phyloP scores from a whole-genome alignment of 2,888 invertebrate species.

The Hirtodrosophila cameraria region DNA sequence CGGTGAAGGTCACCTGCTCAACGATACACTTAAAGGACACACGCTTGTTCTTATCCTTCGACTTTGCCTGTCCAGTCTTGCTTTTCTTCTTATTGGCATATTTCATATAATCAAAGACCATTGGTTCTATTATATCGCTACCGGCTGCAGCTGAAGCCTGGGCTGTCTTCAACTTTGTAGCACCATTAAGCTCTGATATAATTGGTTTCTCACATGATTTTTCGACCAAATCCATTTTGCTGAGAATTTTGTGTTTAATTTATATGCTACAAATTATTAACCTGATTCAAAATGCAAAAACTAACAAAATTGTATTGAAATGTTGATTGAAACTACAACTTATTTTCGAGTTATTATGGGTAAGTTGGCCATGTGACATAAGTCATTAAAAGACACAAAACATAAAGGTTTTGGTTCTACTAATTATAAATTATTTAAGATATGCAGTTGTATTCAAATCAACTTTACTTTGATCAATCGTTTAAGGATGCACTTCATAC shows the following conservation, averaged over 20 bases:
- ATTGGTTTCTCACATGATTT: background rate
- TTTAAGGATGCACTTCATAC: too few relatives aligned
- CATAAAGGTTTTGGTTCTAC: too few relatives aligned
- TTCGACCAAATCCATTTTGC: constrained; percentile 17
- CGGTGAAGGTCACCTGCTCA: constrained; percentile 53
- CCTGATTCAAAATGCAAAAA: background rate
- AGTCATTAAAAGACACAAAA: too few relatives aligned
- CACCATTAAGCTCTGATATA: background rate
- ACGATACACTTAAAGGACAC: constrained; percentile 57
- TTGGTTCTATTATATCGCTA: constrained; percentile 14
- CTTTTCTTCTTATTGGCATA: constrained; percentile 49
- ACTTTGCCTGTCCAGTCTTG: constrained; percentile 1
- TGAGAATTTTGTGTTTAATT: constrained; percentile 26
- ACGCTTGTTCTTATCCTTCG: constrained; percentile 16
- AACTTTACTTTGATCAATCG: too few relatives aligned
- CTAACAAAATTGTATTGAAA: too few relatives aligned
- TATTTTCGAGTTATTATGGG: too few relatives aligned
- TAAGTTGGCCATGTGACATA: too few relatives aligned
- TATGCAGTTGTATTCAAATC: too few relatives aligned
- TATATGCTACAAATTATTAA: background rate
- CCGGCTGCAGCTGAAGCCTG: background rate
- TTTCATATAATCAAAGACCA: constrained; percentile 64
- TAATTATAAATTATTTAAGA: too few relatives aligned
- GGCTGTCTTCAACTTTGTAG: background rate
- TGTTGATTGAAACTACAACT: too few relatives aligned